A percentile compares a stretch with the other conserved stretches of the same genome.
These are phyloP conservation scores for Lasioglossum zephyrum DNA, from an alignment of 2,888 invertebrate species.

Conservation along the genomic window DNA sequence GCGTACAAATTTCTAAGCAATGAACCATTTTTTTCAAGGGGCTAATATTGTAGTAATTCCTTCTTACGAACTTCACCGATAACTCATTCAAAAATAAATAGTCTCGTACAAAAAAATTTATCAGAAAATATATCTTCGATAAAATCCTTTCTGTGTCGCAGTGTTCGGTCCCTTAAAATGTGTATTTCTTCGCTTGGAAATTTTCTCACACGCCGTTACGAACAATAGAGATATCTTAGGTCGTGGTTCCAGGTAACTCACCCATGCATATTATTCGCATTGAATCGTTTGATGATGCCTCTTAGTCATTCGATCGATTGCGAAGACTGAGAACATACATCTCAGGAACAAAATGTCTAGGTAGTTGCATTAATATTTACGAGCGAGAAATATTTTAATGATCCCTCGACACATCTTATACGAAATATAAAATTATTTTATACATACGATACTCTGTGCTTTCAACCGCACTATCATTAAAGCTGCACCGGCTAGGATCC, in stretches of 20 bases:
- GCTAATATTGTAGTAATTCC: not conserved
- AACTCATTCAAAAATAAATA: not conserved
- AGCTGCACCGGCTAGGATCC: not conserved
- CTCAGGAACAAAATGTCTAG: constrained; percentile 37
- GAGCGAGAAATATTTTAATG: constrained; percentile 17
- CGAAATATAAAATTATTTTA: constrained; percentile 22
- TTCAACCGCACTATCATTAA: not conserved
- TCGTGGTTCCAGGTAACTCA: not conserved
- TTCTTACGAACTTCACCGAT: not conserved
- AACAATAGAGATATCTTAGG: not conserved
- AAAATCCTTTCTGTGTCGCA: not conserved
- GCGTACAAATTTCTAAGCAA: not conserved
- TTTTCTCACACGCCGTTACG: not conserved
- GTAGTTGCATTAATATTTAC: constrained; percentile 24
- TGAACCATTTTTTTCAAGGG: not conserved
- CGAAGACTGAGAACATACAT: constrained; percentile 29
- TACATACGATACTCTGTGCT: not conserved
- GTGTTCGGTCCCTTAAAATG: not conserved
- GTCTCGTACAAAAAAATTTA: not conserved
- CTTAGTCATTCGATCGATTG: not conserved
- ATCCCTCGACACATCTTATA: constrained; percentile 18
- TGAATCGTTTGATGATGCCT: constrained; percentile 7
- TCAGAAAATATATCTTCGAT: not conserved
- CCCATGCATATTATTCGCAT: constrained; percentile 5
- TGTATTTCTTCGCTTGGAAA: not conserved